Evolutionary conservation across 2,797 vertebrate species (phyloP).

Genomic region (Setipinna tenuifilis): DNA sequence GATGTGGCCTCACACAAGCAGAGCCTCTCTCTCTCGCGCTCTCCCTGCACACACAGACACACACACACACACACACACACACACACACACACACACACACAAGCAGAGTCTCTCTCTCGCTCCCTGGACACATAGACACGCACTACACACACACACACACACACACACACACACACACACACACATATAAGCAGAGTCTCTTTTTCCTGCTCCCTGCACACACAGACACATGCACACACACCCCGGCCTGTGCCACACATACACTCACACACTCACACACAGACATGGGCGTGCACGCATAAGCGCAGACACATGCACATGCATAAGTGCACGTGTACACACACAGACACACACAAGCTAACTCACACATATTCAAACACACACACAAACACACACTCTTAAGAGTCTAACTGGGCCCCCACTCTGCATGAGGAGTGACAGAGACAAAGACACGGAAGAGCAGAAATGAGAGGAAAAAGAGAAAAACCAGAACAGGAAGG

Average conservation of each 20-base stretch:
- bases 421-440: neutral
- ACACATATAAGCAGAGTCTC: too few relatives aligned
- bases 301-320: too few relatives aligned
- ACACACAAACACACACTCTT: too few relatives aligned
- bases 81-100: conserved; percentile 7
- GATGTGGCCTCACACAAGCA: conserved; percentile 50
- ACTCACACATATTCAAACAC: too few relatives aligned
- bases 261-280: too few relatives aligned
- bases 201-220: too few relatives aligned
- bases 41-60: neutral
- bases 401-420: neutral
- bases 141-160: neutral
- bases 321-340: too few relatives aligned
- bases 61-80: conserved; percentile 36
- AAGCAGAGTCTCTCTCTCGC: neutral
- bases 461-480: neutral
- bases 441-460: neutral
- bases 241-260: neutral
- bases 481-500: neutral
- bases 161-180: neutral
- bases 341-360: too few relatives aligned
- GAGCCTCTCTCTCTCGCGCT: too few relatives aligned
- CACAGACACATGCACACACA: neutral
- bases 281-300: too few relatives aligned
- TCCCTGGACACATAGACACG: neutral